These are phyloP conservation scores for Emys orbicularis DNA, from an alignment of 2,797 vertebrate genomes.

Conservation along the genomic window DNA sequence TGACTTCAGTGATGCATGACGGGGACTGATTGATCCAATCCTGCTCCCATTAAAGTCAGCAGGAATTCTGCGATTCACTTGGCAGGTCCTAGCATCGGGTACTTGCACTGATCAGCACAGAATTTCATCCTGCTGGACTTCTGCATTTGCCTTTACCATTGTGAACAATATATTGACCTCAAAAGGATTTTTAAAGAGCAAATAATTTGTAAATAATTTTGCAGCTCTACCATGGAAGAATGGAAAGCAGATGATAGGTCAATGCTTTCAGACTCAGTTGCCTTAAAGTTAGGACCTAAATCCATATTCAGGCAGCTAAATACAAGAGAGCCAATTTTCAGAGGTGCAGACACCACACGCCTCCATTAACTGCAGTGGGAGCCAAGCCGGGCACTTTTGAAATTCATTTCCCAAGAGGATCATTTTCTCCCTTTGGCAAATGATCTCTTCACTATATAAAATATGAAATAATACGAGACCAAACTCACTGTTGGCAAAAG, in stretches of 20 bases:
- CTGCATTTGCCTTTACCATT: background rate
- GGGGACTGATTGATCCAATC: background rate
- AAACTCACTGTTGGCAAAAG: no score
- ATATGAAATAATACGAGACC: no score
- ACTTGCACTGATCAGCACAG: background rate
- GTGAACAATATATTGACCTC: background rate
- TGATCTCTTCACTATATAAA: no score
- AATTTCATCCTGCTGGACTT: background rate
- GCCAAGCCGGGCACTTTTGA: no score
- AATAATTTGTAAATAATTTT: background rate
- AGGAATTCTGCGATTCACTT: background rate
- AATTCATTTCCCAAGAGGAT: no score
- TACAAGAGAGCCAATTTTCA: background rate
- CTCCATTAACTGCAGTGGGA: background rate
- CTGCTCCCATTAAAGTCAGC: background rate
- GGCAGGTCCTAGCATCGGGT: background rate
- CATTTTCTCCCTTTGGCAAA: no score
- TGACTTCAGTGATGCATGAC: background rate
- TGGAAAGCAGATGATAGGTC: background rate
- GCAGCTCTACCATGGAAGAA: background rate
- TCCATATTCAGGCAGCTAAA: background rate
- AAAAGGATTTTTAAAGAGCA: background rate
- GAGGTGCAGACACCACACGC: background rate
- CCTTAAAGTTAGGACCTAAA: background rate
- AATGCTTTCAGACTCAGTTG: background rate